Evolutionary conservation across 2,888 invertebrate species (phyloP), one percentile per base, ranked within the genome.

Genomic region (Cosmopolites sordidus): DNA sequence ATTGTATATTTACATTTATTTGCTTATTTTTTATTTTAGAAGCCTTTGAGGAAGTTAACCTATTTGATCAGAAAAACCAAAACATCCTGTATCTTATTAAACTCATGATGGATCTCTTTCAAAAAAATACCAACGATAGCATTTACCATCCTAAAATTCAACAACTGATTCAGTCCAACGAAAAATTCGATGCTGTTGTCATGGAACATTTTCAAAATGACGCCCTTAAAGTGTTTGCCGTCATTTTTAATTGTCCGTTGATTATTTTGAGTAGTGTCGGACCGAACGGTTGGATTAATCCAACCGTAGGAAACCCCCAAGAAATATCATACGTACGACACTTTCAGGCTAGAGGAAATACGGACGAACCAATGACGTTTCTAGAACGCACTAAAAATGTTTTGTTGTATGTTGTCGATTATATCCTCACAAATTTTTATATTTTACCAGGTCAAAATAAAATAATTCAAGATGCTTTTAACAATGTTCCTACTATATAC

Each of bases 371-470:
- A 38, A 78, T 79, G 70, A 78, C 70, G 30, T 81, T 84, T 58
- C 67, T 69, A 62, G 75, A 79, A 61, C 68, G 85, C 59, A 37
- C 82, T 0, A 66, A 73, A 14, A 86, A 83, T 63, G 69, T 77
- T 0, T 72, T 74, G 1, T 47, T 62, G n/a, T 49, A 58, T 40
- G 16, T 59, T 5, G 42, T 60, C 18, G 44, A 56, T 17, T 47
- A 58, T 41, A 3, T 66, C 1, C 42, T 58, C 15, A 48, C 45
- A 2, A 50, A 66, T 22, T 54, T 63, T 1, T 46, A 60, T 1
- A 53, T 53, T 16, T 55, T 62, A 42, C 62, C 64, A 1, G 12
- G 16, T 8, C 64, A 67, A n/a, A 60, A 67, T 15, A 44, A 51
- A 17, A 11, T 67, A 1, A n/a, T 65, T 4, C 53, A 64, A 17